Evolutionary conservation across 2,113 vertebrate genomes (phyloP).

Genomic region (Bufo gargarizans): DNA sequence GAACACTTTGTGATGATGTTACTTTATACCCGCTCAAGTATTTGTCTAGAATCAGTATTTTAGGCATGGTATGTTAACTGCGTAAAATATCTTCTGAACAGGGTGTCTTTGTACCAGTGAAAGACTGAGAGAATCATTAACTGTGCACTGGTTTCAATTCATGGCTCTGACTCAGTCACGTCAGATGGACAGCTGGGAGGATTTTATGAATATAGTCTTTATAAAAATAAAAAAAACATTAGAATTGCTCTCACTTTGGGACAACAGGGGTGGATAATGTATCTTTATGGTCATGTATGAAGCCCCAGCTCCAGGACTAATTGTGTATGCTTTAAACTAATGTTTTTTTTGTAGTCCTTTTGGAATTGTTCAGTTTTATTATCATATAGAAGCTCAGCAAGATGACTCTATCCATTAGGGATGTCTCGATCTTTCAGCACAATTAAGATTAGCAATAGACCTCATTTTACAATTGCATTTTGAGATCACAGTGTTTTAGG

Average conservation of each 20-base stretch:
- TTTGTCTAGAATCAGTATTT: constrained; percentile 35
- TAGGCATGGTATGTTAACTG: background rate
- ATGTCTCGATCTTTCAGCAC: background rate
- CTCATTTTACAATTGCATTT: background rate
- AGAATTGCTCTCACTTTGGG: background rate
- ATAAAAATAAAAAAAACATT: background rate
- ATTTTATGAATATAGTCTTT: constrained; percentile 6
- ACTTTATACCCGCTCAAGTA: background rate
- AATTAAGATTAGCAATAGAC: background rate
- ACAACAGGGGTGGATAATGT: background rate
- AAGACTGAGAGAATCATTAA: constrained; percentile 28
- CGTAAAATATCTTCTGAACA: background rate
- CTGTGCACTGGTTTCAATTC: background rate
- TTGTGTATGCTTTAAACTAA: background rate
- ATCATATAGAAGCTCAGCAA: background rate
- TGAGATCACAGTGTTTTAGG: background rate
- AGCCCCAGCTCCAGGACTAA: background rate
- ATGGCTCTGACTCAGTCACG: background rate
- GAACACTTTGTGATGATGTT: background rate
- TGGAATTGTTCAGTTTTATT: background rate
- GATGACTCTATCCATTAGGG: background rate
- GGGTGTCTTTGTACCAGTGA: constrained; percentile 6
- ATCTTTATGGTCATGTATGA: constrained; percentile 14
- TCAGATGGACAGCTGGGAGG: background rate
- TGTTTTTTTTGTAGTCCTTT: background rate